phyloP scores from a whole-genome alignment of 2,113 vertebrate species.

The Semicossyphus pulcher region DNA sequence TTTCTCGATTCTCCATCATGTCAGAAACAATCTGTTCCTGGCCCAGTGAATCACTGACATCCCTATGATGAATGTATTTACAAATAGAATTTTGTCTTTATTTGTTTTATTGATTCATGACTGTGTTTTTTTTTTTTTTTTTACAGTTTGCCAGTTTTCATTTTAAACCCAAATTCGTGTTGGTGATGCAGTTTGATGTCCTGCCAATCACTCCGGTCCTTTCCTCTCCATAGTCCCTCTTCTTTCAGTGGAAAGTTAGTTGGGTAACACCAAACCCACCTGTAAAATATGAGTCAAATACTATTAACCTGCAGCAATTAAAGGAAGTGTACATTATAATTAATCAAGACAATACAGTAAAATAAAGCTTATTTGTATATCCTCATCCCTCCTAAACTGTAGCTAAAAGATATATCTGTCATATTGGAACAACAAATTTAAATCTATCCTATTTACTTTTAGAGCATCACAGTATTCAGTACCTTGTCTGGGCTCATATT shows the following conservation, averaged over 20 bases:
- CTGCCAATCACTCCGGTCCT: neutral
- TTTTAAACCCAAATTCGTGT: neutral
- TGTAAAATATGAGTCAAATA: constrained; percentile 43
- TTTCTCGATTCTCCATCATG: constrained; percentile 13
- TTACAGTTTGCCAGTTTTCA: neutral
- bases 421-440: too few species aligned
- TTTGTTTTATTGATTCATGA: constrained; percentile 10
- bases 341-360: neutral
- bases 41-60: constrained; percentile 22
- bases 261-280: constrained; percentile 72
- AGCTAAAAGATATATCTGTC: too few species aligned
- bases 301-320: too few species aligned
- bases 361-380: too few species aligned
- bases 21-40: constrained; percentile 25
- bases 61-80: constrained; percentile 23
- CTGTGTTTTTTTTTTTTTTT: neutral
- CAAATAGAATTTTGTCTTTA: constrained; percentile 21
- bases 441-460: too few species aligned
- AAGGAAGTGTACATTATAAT: too few species aligned
- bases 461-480: neutral
- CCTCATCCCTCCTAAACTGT: too few species aligned
- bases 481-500: constrained; percentile 93
- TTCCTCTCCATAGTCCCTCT: neutral
- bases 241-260: constrained; percentile 37
- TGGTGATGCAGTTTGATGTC: constrained; percentile 17